Base-by-base conservation (phyloP, 2,888 invertebrate species). In the Epsilonema sp. region DNA sequence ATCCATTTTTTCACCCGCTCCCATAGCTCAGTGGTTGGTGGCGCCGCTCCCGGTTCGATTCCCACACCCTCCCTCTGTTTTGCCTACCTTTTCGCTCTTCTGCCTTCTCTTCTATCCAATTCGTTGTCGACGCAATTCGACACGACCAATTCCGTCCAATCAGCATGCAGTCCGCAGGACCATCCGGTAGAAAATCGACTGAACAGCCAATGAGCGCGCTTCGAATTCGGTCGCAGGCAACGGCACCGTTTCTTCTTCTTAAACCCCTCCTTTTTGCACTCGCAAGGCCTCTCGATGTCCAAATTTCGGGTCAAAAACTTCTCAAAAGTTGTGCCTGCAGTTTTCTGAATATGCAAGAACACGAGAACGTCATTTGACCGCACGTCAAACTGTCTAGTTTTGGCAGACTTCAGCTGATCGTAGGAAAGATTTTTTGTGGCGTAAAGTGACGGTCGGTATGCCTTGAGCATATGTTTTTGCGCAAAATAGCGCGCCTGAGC, bases 271-370 rank as follows among this genome's bases (percentile, higher is more conserved):
- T 80, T 75, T 64, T 83, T 83, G 71, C 92, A 94, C 62, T 82
- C 79, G 70, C 94, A 94, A 38, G 90, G 90, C 59, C 83, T 76
- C 73, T 85, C 78, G 50, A 82, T 71, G 69, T 89, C 86, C 62
- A 94, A 74, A 72, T 94, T 86, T 70, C 82, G 80, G 49, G 94
- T 92, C 57, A 97, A 75, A 71, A 92, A 90, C 65, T 82, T 80
- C 46, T 94, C 97, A 66, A 97, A 94, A 5, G 86, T 67, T 37
- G 94, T 94, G 25, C 97, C 97, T 47, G 94, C 94, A 45, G 94
- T 97, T 73, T 97, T 97, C 70, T 97, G 97, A 67, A 97, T 92
- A 68, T 97, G 94, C 56, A 97, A 72, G 75, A 97, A 78, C 46
- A 97, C 92, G 75, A 97, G 82, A 48, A 97, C 94, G 72, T 97